Evolutionary conservation across 2,113 vertebrate species (phyloP), one percentile per base, ranked within the genome.

Genomic region (Oreochromis spilurus): DNA sequence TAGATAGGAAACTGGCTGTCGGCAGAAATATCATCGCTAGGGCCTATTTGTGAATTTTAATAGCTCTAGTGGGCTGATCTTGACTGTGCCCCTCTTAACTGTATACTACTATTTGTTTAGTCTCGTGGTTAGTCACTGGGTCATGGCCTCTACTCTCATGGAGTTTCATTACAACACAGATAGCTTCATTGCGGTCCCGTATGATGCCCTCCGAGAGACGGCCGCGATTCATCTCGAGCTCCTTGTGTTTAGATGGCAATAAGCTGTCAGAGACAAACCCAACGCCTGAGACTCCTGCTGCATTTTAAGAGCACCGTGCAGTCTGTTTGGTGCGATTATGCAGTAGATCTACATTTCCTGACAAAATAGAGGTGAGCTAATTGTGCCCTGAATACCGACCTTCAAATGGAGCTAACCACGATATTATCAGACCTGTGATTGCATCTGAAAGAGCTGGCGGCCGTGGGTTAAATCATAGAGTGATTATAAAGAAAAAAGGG

Each of bases 341-440:
- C 83, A 53, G 29, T n/a, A 82, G 62, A 87, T 88, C 83, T 62
- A 70, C 79, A 87, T 90, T 87, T 88, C 70, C 84, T 29, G 34
- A 89, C 87, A 79, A 87, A 92, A 91, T 58, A 34, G 79, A 90
- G 88, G 88, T 87, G 79, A 84, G 70, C 48, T 90, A 92, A 94
- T 93, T 89, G 85, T 83, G 85, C 79, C 84, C 90, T 45, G 79
- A 77, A 79, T 91, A 82, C 78, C 83, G 92, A 94, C 93, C 95
- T 94, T 94, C 92, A 90, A 85, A 89, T 19, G 1, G 54, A 60
- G 78, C 81, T 67, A 57, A 70, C 80, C 4, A 48, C 5, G 60
- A 91, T 92, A 89, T 87, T 70, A 94, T 94, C 92, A 87, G 84
- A 82, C 78, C 57, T 77, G 65, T 48, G 92, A 92, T 87, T 84